A percentile compares a stretch with the other conserved stretches of the same genome.
Evolutionary conservation across 2,797 vertebrate genomes (phyloP).

Genomic region (Alca torda): DNA sequence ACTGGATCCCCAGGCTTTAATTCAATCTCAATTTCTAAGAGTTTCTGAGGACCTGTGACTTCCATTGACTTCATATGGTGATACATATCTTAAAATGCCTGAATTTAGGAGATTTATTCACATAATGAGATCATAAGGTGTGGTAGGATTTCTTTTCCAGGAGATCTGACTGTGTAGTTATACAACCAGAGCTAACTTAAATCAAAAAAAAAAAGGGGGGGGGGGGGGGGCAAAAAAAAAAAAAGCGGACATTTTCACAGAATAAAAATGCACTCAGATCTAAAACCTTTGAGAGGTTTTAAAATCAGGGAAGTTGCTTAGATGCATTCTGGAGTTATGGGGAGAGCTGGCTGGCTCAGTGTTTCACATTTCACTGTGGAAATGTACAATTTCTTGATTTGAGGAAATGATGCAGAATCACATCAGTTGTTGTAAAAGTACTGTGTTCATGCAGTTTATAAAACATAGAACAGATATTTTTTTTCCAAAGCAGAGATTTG

Average conservation of each 20-base stretch:
- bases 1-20: not conserved
- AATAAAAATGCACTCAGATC: not conserved
- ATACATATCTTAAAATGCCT: not conserved
- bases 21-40: not conserved
- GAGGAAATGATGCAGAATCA: conserved; percentile 12
- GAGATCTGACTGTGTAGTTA: not conserved
- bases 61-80: not conserved
- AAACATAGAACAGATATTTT: not conserved
- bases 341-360: not conserved
- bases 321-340: not conserved
- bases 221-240: not conserved
- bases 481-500: not conserved
- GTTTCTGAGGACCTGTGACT: not conserved
- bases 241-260: not conserved
- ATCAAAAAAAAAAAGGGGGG: not conserved
- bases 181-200: not conserved
- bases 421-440: not conserved
- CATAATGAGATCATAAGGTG: not conserved
- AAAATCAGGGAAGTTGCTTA: not conserved
- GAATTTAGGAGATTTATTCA: not conserved
- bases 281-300: not conserved
- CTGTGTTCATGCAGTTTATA: not conserved
- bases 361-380: not conserved
- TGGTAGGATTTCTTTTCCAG: not conserved
- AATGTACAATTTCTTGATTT: not conserved